Percentiles rank a stretch among this genome's conserved stretches.
These are phyloP conservation scores for Cossypha niveicapilla DNA, from an alignment of 2,797 vertebrate species.

Conservation along the genomic window DNA sequence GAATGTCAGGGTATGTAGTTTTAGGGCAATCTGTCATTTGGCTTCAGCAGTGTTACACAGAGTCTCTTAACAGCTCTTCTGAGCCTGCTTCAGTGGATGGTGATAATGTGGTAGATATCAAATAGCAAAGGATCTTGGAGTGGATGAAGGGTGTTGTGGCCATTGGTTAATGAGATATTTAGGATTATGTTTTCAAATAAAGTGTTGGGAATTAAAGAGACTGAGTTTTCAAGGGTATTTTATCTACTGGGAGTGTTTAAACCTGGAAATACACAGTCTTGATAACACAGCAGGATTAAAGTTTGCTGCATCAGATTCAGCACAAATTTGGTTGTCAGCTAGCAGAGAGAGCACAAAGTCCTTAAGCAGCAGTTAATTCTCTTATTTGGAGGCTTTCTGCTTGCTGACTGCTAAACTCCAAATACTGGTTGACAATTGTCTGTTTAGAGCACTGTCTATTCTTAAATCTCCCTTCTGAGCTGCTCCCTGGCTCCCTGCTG, in stretches of 20 bases:
- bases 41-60: not conserved
- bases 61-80: not conserved
- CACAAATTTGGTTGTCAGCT: not conserved
- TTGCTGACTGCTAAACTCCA: not conserved
- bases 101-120: not conserved
- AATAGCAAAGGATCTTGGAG: not conserved
- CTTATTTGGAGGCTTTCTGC: not conserved
- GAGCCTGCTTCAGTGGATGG: not conserved
- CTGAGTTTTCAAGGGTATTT: conserved; percentile 9
- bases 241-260: not conserved
- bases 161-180: not conserved
- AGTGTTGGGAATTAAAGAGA: not conserved
- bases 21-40: not conserved
- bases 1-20: not conserved
- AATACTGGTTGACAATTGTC: not conserved
- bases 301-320: not conserved
- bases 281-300: conserved; percentile 17
- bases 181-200: not conserved
- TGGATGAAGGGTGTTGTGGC: not conserved
- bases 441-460: not conserved
- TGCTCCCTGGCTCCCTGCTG: not conserved
- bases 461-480: not conserved
- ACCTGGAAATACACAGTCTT: not conserved
- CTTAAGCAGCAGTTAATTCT: not conserved
- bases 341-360: not conserved